phyloP scores from a whole-genome alignment of 2,113 vertebrate genomes.

The Myrmecobius fasciatus region DNA sequence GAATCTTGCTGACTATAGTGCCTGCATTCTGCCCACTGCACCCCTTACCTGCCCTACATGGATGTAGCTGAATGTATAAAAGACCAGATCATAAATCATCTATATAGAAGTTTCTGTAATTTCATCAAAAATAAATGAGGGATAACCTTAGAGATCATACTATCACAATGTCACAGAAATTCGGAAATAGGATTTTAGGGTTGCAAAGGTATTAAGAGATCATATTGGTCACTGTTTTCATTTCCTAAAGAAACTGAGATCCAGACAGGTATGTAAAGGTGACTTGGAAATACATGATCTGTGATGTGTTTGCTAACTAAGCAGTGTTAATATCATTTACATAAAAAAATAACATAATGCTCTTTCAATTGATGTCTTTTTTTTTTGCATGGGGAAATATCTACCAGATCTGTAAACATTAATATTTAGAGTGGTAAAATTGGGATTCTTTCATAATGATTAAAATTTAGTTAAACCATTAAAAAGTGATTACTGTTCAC shows the following conservation, averaged over 20 bases:
- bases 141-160: not conserved
- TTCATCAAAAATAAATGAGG: not conserved
- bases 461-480: not conserved
- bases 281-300: not conserved
- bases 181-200: not conserved
- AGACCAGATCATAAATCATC: not conserved
- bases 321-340: not conserved
- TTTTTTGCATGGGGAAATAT: not conserved
- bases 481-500: not conserved
- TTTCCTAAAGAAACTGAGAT: not conserved
- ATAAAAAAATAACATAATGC: not conserved
- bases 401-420: not conserved
- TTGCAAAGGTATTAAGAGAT: not conserved
- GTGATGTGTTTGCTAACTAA: not conserved
- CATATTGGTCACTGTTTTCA: not conserved
- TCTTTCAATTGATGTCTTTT: not conserved
- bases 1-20: not conserved
- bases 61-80: not conserved
- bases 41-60: not conserved
- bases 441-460: conserved; percentile 30
- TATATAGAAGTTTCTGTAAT: not conserved
- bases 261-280: not conserved
- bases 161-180: not conserved
- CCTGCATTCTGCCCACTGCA: no score
- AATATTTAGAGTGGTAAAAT: not conserved